Evolutionary conservation across 2,797 vertebrate genomes (phyloP).

Genomic region (Nothura maculosa): DNA sequence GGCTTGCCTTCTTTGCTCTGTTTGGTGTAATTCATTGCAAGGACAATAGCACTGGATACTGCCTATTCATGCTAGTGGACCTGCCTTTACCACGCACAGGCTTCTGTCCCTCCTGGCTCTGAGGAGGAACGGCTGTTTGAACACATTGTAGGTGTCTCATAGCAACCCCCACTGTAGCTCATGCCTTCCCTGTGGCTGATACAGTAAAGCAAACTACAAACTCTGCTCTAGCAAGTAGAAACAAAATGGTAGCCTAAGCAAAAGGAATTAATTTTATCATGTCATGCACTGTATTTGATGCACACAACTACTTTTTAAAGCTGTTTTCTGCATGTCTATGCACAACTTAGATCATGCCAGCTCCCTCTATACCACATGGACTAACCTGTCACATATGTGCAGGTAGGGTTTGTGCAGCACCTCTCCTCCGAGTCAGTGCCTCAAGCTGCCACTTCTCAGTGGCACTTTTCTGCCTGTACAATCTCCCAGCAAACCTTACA

Average conservation of each 20-base stretch:
- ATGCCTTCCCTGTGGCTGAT: not conserved
- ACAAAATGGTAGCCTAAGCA: not conserved
- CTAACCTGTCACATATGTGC: not conserved
- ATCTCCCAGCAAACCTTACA: not conserved
- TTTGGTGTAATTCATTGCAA: constrained; percentile 71
- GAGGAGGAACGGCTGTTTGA: constrained; percentile 74
- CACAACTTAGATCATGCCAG: fast-evolving
- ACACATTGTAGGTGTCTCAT: constrained; percentile 74
- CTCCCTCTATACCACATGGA: not conserved
- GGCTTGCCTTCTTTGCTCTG: constrained; percentile 71
- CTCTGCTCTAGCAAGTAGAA: not conserved
- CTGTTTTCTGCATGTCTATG: not conserved
- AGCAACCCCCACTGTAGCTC: constrained; percentile 77
- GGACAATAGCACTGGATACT: constrained; percentile 75
- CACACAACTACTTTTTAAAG: not conserved
- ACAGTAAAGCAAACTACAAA: not conserved
- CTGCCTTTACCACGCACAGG: constrained; percentile 62
- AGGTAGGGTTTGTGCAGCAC: not conserved
- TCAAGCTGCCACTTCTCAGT: no score
- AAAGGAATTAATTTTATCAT: not conserved
- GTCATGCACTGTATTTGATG: not conserved
- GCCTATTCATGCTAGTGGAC: constrained; percentile 70
- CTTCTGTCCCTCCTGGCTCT: constrained; percentile 80
- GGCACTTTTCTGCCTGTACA: not conserved
- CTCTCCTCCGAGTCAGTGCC: not conserved